Conservation (phyloP, 2,888 invertebrate species). For the Morinoia aosen region DNA sequence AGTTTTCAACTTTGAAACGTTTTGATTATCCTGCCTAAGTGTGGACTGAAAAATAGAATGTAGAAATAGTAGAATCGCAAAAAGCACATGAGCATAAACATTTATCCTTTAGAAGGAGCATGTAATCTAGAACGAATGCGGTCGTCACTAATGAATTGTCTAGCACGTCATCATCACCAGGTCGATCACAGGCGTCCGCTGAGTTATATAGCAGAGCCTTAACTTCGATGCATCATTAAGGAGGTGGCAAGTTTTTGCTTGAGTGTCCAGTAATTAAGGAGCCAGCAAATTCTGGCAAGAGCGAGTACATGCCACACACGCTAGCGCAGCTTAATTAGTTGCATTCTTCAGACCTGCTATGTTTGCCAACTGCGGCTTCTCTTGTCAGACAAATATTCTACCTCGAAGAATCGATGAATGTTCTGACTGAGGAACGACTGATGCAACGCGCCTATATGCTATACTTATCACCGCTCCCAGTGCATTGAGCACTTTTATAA, state of each 20-base stretch:
- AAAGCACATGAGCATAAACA: neutral
- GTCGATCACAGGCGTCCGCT: conserved; percentile 40
- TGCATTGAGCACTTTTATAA: neutral
- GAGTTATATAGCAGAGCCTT: conserved; percentile 34
- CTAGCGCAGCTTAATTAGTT: conserved; percentile 52
- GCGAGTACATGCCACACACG: conserved; percentile 52
- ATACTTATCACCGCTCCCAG: conserved; percentile 30
- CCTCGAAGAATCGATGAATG: conserved; percentile 49
- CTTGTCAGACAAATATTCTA: conserved; percentile 52
- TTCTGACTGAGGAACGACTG: conserved; percentile 33
- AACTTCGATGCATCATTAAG: conserved; percentile 40
- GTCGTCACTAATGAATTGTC: conserved; percentile 48
- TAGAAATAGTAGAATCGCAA: neutral
- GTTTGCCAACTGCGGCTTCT: conserved; percentile 51
- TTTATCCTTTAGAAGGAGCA: neutral
- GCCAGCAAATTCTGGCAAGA: conserved; percentile 51
- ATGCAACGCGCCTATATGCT: neutral
- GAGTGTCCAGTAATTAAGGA: conserved; percentile 50
- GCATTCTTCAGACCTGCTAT: conserved; percentile 53
- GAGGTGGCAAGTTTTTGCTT: conserved; percentile 46
- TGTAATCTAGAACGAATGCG: conserved; percentile 42
- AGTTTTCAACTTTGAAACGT: neutral
- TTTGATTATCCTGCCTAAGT: neutral
- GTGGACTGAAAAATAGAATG: too few relatives aligned
- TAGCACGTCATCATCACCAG: conserved; percentile 51